These are phyloP conservation scores for Strix aluco DNA, from an alignment of 2,113 vertebrate species.

Conservation along the genomic window DNA sequence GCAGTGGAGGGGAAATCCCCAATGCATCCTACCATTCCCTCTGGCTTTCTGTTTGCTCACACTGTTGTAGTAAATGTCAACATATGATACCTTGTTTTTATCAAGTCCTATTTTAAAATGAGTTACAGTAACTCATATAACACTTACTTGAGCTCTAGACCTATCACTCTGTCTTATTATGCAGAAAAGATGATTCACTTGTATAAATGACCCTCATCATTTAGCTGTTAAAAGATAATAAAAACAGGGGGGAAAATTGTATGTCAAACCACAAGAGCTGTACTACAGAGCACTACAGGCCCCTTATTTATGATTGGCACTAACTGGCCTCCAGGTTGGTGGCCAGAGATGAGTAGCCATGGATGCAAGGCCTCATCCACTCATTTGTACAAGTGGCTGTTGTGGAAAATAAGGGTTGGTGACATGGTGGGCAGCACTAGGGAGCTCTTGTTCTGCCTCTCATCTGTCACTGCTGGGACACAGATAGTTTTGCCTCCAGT, in stretches of 20 bases:
- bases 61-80: constrained; percentile 16
- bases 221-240: background rate
- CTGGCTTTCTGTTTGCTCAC: constrained; percentile 18
- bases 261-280: background rate
- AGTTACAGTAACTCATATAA: background rate
- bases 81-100: constrained; percentile 1
- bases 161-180: background rate
- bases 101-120: background rate
- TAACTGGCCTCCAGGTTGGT: background rate
- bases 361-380: background rate
- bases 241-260: background rate
- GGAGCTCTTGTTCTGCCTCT: background rate
- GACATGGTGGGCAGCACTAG: rapidly evolving
- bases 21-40: background rate
- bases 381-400: background rate
- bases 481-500: background rate
- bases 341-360: background rate
- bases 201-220: constrained; percentile 17
- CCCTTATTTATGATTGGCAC: background rate
- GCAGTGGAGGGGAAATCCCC: background rate
- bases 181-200: background rate
- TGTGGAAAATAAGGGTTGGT: background rate
- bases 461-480: background rate
- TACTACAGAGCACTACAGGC: background rate
- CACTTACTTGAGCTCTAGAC: background rate